phyloP scores from a whole-genome alignment of 2,888 invertebrate genomes.

The Drosophila recens region DNA sequence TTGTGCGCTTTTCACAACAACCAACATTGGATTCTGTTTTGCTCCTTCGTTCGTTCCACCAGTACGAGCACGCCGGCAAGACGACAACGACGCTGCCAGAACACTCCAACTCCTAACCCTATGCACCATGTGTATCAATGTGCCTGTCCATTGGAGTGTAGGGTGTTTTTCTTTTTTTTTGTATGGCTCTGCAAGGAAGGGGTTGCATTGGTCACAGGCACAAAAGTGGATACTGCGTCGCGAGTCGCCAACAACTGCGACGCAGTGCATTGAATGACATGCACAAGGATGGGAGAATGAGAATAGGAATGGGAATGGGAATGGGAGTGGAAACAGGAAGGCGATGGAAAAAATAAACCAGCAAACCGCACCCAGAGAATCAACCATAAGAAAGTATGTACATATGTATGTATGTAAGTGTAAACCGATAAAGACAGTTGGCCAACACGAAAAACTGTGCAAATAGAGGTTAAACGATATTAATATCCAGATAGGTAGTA shows the following conservation, averaged over 20 bases:
- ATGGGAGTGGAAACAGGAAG: not conserved
- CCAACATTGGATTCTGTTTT: slow-evolving; percentile 72
- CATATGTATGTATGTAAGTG: not conserved
- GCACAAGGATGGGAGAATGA: slow-evolving; percentile 6
- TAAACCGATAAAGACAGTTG: slow-evolving; percentile 28
- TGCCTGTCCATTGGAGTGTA: slow-evolving; percentile 3
- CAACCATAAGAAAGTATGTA: slow-evolving; percentile 27
- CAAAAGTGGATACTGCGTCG: slow-evolving; percentile 51
- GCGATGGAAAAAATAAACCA: slow-evolving; percentile 5
- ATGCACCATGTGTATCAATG: not conserved
- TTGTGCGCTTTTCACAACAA: slow-evolving; percentile 73
- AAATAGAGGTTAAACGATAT: slow-evolving; percentile 31
- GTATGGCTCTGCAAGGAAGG: slow-evolving; percentile 10
- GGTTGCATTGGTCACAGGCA: slow-evolving; percentile 19
- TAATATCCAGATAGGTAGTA: slow-evolving; percentile 6
- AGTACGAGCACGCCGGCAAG: slow-evolving; percentile 19
- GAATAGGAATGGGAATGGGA: not conserved
- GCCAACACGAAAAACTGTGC: slow-evolving; percentile 7
- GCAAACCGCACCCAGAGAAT: slow-evolving; percentile 37
- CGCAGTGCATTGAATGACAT: slow-evolving; percentile 35
- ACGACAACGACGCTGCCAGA: slow-evolving; percentile 13
- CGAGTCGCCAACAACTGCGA: slow-evolving; percentile 48
- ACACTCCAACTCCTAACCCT: slow-evolving; percentile 15
- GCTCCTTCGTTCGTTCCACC: slow-evolving; percentile 54
- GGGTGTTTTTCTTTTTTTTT: slow-evolving; percentile 2